Percentiles rank a stretch among this genome's conserved stretches.
Evolutionary conservation across 2,113 vertebrate species (phyloP).

Genomic region (Atherinomorus stipes): DNA sequence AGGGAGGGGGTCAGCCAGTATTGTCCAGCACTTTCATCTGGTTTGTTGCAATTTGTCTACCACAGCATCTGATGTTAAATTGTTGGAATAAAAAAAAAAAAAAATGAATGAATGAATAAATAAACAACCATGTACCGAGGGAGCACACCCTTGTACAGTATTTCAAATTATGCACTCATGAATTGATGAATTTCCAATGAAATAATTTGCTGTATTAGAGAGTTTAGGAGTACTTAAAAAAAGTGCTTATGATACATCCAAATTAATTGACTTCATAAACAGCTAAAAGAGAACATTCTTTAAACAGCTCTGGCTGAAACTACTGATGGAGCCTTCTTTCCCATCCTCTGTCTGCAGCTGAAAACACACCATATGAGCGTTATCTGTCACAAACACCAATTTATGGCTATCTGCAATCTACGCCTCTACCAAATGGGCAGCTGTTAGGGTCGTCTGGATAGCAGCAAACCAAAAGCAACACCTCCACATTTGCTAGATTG

Average conservation of each 20-base stretch:
- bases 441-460: constrained; percentile 50
- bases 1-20: constrained; percentile 66
- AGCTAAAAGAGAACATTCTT: not conserved
- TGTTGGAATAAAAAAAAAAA: not conserved
- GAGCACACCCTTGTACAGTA: not conserved
- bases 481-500: constrained; percentile 70
- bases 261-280: not conserved
- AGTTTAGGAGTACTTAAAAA: not conserved
- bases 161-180: not conserved
- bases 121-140: not conserved
- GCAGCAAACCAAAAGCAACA: constrained; percentile 51
- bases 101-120: too few relatives aligned
- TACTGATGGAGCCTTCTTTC: constrained; percentile 33
- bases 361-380: constrained; percentile 31
- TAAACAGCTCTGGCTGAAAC: not conserved
- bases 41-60: constrained; percentile 70
- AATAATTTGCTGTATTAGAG: not conserved
- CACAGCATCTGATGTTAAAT: constrained; percentile 43
- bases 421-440: constrained; percentile 65
- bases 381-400: constrained; percentile 24
- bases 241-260: not conserved
- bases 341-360: constrained; percentile 18
- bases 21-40: constrained; percentile 70
- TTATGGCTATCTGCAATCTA: constrained; percentile 34
- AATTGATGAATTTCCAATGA: not conserved